Evolutionary conservation across 1,140 invertebrate species (phyloP).

Genomic region (Nixonia krombeini): DNA sequence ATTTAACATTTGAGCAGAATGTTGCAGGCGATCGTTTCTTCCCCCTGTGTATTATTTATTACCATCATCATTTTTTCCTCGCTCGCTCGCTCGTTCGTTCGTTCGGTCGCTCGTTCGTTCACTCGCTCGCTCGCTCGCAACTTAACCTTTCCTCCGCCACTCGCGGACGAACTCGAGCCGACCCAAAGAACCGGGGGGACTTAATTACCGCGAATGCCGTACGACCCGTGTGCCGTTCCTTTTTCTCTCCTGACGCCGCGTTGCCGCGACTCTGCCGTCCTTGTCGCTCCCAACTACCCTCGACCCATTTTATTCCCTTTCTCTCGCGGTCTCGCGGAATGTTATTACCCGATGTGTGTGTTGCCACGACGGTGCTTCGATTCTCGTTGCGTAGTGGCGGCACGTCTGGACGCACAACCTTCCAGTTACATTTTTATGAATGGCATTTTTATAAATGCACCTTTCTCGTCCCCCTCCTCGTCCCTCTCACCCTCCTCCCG

Average conservation of each 20-base stretch:
- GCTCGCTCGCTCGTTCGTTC: constrained; percentile 16
- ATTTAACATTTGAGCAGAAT: constrained; percentile 70
- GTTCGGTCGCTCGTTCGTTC: no score
- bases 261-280: neutral
- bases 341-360: constrained; percentile 29
- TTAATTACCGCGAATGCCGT: constrained; percentile 66
- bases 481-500: no score
- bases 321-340: constrained; percentile 11
- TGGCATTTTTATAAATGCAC: constrained; percentile 14
- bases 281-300: constrained; percentile 8
- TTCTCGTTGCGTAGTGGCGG: constrained; percentile 7
- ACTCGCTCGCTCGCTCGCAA: constrained; percentile 19
- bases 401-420: no score
- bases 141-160: constrained; percentile 20
- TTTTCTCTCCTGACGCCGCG: constrained; percentile 5
- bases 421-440: neutral
- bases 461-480: neutral
- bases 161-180: constrained; percentile 22
- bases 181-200: constrained; percentile 60
- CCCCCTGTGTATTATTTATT: constrained; percentile 65
- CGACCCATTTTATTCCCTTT: constrained; percentile 8
- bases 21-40: constrained; percentile 62
- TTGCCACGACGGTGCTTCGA: neutral
- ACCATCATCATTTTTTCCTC: constrained; percentile 54
- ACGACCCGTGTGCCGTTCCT: constrained; percentile 9